Conservation (phyloP, 2,113 vertebrate species). For the Phalacrocorax brasilianus region DNA sequence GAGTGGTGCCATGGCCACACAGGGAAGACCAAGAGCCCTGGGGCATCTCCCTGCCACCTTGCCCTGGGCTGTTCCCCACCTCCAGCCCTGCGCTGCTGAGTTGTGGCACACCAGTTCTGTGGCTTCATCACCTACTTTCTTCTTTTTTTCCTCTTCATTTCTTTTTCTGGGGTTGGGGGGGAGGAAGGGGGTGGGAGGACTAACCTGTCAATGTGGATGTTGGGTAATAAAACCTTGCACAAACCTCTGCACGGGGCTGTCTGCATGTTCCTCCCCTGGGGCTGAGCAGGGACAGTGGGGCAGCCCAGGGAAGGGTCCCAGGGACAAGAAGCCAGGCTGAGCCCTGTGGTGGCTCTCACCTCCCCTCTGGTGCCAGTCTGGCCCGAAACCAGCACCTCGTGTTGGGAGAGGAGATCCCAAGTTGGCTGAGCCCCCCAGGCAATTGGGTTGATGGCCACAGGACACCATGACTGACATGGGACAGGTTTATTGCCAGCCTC, state of each 20-base stretch:
- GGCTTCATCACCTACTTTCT: neutral
- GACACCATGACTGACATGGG: rapidly evolving
- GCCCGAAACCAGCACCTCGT: neutral
- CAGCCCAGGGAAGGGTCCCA: neutral
- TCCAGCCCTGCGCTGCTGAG: neutral
- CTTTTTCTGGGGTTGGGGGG: neutral
- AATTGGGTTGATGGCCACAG: neutral
- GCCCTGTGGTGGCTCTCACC: neutral
- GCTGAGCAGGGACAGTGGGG: neutral
- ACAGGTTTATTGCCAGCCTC: constrained; percentile 32
- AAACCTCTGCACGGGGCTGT: neutral
- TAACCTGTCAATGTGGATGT: constrained; percentile 56
- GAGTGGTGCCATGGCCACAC: neutral
- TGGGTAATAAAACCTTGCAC: constrained; percentile 71
- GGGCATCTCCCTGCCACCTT: neutral
- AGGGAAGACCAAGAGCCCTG: neutral
- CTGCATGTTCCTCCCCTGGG: neutral
- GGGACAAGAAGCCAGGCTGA: neutral
- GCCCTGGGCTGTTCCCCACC: neutral
- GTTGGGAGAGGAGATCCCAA: neutral
- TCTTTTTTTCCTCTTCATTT: neutral
- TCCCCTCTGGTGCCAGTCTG: neutral
- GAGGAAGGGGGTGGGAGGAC: neutral
- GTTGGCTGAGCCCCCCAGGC: neutral
- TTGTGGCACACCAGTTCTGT: neutral